Conservation (phyloP, 1,140 invertebrate genomes). For the Drosophila parvula region DNA sequence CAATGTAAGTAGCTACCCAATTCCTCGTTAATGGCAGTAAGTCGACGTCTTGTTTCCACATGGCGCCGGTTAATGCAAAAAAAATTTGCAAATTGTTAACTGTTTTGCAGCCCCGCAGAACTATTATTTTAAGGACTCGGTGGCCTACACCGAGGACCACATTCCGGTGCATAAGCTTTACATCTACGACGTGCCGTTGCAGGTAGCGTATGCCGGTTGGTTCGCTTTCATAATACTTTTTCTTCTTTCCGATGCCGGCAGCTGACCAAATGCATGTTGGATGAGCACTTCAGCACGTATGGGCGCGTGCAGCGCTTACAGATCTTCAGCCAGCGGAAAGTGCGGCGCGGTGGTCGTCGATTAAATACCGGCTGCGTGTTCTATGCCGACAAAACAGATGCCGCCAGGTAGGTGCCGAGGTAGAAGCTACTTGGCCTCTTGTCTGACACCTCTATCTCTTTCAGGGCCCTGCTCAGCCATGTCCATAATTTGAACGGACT, state of each 20-base stretch:
- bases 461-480: slow-evolving; percentile 23
- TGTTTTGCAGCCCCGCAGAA: slow-evolving; percentile 27
- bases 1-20: slow-evolving; percentile 16
- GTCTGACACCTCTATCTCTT: background rate
- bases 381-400: slow-evolving; percentile 36
- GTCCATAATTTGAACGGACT: slow-evolving; percentile 31
- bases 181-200: slow-evolving; percentile 35
- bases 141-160: slow-evolving; percentile 70
- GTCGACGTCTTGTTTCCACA: background rate
- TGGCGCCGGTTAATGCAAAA: background rate
- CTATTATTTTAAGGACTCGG: slow-evolving; percentile 45
- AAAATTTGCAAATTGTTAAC: background rate
- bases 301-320: slow-evolving; percentile 38
- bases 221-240: background rate
- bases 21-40: no score
- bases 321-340: background rate
- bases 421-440: background rate
- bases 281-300: slow-evolving; percentile 42
- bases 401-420: slow-evolving; percentile 53
- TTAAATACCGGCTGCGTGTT: slow-evolving; percentile 35
- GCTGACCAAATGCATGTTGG: slow-evolving; percentile 4
- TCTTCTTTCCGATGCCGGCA: background rate
- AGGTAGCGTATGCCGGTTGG: slow-evolving; percentile 24
- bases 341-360: background rate
- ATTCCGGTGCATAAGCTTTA: slow-evolving; percentile 54